A percentile compares a stretch with the other conserved stretches of the same genome.
These are phyloP conservation scores for Pipistrellus pygmaeus DNA, from an alignment of 2,797 vertebrate genomes.

Conservation along the genomic window DNA sequence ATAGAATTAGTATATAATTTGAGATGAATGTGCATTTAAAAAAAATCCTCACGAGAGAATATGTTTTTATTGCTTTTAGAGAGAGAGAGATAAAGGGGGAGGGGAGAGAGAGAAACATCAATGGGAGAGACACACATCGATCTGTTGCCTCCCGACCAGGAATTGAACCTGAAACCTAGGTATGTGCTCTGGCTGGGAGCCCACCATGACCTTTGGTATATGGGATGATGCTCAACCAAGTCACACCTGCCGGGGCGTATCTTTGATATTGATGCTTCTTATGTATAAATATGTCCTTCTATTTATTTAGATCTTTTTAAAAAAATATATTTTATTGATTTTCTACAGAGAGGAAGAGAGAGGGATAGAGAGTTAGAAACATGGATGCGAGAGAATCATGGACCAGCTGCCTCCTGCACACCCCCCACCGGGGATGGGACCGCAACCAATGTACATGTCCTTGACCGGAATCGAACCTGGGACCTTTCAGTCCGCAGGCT, in stretches of 20 bases:
- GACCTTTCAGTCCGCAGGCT: no score
- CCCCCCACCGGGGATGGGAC: no score
- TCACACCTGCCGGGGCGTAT: neutral
- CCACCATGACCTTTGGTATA: neutral
- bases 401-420: no score
- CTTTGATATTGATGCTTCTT: constrained; percentile 25
- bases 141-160: neutral
- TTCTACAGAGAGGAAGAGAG: no score
- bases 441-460: no score
- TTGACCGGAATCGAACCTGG: no score
- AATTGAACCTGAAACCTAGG: neutral
- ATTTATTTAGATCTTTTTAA: neutral
- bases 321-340: no score
- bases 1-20: neutral
- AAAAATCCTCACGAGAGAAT: neutral
- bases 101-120: neutral
- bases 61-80: neutral
- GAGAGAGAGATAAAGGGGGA: neutral
- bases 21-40: neutral
- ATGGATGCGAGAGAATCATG: no score
- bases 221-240: neutral
- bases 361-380: no score
- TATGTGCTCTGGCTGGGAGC: neutral
- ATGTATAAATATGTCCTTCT: neutral
- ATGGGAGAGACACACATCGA: neutral